Evolutionary conservation across 2,888 invertebrate species (phyloP).

Genomic region (Cataglyphis cursor): DNA sequence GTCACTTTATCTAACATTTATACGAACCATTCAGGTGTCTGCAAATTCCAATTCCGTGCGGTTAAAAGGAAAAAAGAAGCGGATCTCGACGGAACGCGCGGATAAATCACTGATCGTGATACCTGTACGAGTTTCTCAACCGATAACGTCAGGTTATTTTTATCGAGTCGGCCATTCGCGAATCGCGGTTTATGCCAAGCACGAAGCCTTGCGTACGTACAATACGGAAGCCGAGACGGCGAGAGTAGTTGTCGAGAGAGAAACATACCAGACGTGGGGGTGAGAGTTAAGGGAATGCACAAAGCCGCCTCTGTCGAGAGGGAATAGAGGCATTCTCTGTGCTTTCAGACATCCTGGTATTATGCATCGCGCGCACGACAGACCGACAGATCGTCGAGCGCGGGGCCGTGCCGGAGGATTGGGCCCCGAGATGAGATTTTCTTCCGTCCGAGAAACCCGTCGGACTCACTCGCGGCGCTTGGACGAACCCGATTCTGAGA

Average conservation of each 20-base stretch:
- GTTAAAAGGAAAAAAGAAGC: background rate
- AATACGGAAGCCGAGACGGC: conserved; percentile 46
- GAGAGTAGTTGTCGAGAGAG: conserved; percentile 51
- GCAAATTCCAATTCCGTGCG: background rate
- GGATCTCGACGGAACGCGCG: conserved; percentile 15
- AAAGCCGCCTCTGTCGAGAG: conserved; percentile 76
- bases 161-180: conserved; percentile 29
- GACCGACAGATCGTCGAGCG: conserved; percentile 65
- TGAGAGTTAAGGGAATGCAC: conserved; percentile 71
- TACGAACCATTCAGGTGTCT: background rate
- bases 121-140: conserved; percentile 11
- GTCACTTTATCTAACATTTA: background rate
- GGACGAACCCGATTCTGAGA: background rate
- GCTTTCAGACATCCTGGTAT: conserved; percentile 74
- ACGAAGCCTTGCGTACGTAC: conserved; percentile 8
- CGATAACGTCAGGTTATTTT: conserved; percentile 47
- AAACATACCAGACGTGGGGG: conserved; percentile 46
- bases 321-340: conserved; percentile 76
- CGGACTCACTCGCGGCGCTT: background rate
- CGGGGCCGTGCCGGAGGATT: conserved; percentile 56
- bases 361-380: conserved; percentile 73
- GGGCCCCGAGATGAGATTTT: conserved; percentile 3
- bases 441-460: background rate
- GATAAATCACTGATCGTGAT: conserved; percentile 20
- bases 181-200: conserved; percentile 32